These are phyloP conservation scores for Sinosuthora webbiana DNA, from an alignment of 2,113 vertebrate species.

Conservation along the genomic window DNA sequence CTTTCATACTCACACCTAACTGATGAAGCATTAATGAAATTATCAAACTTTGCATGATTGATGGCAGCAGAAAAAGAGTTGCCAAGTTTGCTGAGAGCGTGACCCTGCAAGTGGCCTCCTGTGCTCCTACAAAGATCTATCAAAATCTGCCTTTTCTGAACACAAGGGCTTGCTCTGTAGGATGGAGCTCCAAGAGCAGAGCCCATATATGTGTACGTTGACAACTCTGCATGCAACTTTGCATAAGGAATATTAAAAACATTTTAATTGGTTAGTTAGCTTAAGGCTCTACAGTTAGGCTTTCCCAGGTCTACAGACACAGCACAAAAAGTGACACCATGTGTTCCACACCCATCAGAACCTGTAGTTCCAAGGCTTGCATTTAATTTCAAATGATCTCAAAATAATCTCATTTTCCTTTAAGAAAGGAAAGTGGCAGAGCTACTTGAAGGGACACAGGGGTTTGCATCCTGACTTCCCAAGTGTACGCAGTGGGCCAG, in stretches of 20 bases:
- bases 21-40: neutral
- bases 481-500: neutral
- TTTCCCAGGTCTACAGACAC: neutral
- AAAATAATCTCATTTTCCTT: neutral
- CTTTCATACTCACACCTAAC: neutral
- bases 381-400: neutral
- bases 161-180: neutral
- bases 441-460: neutral
- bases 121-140: neutral
- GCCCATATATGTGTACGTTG: neutral
- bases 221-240: neutral
- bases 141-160: neutral
- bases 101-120: neutral
- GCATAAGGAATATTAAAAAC: neutral
- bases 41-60: neutral
- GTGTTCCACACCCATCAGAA: neutral
- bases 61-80: neutral
- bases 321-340: neutral
- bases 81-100: neutral
- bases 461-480: neutral
- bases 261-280: neutral
- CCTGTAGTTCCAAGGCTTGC: neutral
- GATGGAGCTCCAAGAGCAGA: neutral
- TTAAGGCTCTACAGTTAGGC: neutral
- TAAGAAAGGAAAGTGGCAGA: neutral